These are phyloP conservation scores for Polyploca ridens DNA, from an alignment of 2,888 invertebrate genomes.

Conservation along the genomic window DNA sequence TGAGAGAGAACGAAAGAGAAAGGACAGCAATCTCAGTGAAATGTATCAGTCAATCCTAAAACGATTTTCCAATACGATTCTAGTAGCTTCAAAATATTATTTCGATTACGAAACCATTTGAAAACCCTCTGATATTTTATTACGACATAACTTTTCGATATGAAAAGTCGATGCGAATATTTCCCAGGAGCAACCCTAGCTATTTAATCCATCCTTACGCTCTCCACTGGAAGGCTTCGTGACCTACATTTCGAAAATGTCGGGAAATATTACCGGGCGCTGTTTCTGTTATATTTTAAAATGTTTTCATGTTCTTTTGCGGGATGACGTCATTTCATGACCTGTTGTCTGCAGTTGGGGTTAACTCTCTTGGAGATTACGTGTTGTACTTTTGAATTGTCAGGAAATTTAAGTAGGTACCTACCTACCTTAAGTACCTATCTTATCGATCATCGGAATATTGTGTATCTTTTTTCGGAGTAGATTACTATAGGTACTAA, in stretches of 20 bases:
- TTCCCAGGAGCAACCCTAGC: constrained; percentile 30
- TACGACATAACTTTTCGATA: not conserved
- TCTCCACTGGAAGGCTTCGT: constrained; percentile 30
- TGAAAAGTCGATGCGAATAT: constrained; percentile 14
- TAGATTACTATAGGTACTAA: too few species aligned
- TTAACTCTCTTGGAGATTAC: too few species aligned
- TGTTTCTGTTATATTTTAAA: constrained; percentile 16
- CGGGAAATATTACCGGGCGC: constrained; percentile 41
- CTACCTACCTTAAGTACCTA: too few species aligned
- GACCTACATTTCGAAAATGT: constrained; percentile 46
- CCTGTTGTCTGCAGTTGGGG: too few species aligned
- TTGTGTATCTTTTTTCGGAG: too few species aligned
- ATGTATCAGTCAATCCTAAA: too few species aligned
- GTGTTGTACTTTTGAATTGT: too few species aligned
- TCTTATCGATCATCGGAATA: too few species aligned
- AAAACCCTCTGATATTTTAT: not conserved
- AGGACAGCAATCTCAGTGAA: not conserved
- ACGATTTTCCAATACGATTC: not conserved
- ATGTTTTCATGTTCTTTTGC: not conserved
- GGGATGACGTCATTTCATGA: not conserved
- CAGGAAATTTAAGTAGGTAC: too few species aligned
- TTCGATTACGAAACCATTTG: not conserved
- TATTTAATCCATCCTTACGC: constrained; percentile 32
- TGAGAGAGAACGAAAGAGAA: not conserved
- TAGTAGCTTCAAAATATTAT: not conserved